Percentiles rank a stretch among this genome's conserved stretches.
These are phyloP conservation scores for Protomyctophum bolini DNA, from an alignment of 2,113 vertebrate species.

Conservation along the genomic window DNA sequence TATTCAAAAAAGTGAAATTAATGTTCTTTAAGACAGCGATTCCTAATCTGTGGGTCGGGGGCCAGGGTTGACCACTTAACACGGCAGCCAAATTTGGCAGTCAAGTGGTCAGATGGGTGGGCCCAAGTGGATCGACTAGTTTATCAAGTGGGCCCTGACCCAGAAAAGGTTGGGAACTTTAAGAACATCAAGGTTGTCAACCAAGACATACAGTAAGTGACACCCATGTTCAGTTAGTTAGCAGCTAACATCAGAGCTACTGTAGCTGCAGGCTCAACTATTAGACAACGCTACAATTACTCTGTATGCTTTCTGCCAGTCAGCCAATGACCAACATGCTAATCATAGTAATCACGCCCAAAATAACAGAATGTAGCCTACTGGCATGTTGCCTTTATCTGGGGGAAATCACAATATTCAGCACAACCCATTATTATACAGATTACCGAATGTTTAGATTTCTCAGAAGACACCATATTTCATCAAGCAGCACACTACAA, in stretches of 20 bases:
- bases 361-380: neutral
- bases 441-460: neutral
- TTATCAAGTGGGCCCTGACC: too few species aligned
- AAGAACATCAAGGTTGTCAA: neutral
- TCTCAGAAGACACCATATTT: neutral
- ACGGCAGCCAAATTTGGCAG: too few species aligned
- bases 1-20: too few species aligned
- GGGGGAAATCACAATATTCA: neutral
- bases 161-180: too few species aligned
- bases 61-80: too few species aligned
- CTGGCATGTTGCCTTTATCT: neutral
- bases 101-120: too few species aligned
- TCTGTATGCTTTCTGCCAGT: neutral
- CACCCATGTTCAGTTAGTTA: neutral
- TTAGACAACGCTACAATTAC: neutral
- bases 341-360: neutral
- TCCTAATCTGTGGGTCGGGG: too few species aligned
- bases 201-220: neutral
- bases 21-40: too few species aligned
- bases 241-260: neutral
- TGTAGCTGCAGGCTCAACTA: conserved; percentile 6
- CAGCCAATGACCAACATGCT: neutral
- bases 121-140: too few species aligned
- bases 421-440: neutral
- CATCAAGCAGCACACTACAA: neutral